phyloP scores from a whole-genome alignment of 2,888 invertebrate genomes.

The Caenorhabditis drosophilae region DNA sequence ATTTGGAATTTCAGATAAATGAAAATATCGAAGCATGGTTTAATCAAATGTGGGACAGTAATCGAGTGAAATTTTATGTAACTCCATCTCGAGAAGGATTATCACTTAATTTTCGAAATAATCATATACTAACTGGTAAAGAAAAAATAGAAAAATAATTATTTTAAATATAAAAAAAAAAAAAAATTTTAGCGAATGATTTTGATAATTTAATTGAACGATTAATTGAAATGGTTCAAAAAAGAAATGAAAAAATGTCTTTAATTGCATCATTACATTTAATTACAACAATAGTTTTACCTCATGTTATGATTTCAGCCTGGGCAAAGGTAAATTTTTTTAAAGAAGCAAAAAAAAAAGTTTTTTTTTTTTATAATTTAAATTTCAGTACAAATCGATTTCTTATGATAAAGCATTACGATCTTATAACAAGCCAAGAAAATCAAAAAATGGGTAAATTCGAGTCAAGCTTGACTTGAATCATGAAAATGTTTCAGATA shows the following conservation, averaged over 20 bases:
- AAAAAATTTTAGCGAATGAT: constrained; percentile 7
- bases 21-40: constrained; percentile 8
- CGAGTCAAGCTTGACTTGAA: not conserved
- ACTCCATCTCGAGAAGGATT: not conserved
- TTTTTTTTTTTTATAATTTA: not conserved
- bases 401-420: not conserved
- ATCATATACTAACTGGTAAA: not conserved
- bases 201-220: constrained; percentile 12
- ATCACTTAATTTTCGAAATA: not conserved
- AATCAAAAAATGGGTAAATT: not conserved
- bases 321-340: constrained; percentile 10
- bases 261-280: constrained; percentile 12
- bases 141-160: not conserved
- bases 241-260: constrained; percentile 3
- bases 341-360: too few relatives aligned
- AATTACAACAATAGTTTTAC: constrained; percentile 10
- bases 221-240: constrained; percentile 5
- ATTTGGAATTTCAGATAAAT: constrained; percentile 27
- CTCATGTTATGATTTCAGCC: constrained; percentile 15
- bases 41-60: constrained; percentile 10
- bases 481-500: not conserved
- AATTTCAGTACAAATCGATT: constrained; percentile 6
- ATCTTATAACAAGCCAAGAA: not conserved
- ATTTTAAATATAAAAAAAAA: not conserved
- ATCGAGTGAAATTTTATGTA: constrained; percentile 1